A percentile compares a stretch with the other conserved stretches of the same genome.
Conservation (phyloP, 1,140 invertebrate genomes). For the Varroa destructor region DNA sequence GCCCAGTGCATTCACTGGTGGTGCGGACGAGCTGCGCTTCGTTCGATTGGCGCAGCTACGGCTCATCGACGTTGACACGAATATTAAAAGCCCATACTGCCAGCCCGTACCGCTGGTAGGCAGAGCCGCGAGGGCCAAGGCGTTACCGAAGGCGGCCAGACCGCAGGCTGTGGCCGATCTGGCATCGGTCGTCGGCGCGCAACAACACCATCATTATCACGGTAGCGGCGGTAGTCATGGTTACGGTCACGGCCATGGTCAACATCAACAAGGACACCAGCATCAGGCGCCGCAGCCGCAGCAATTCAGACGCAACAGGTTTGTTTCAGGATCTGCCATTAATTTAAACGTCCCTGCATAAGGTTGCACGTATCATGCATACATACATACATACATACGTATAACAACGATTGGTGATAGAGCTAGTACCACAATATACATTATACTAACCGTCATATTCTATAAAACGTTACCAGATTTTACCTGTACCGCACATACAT, state of each 20-base stretch:
- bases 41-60: constrained; percentile 25
- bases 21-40: constrained; percentile 20
- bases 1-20: neutral
- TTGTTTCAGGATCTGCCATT: neutral
- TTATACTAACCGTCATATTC: neutral
- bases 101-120: neutral
- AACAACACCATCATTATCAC: neutral
- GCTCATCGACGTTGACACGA: constrained; percentile 19
- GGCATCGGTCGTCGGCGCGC: neutral
- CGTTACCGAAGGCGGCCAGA: neutral
- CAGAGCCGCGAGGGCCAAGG: neutral
- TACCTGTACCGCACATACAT: neutral
- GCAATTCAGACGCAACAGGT: constrained; percentile 22
- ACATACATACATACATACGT: too few relatives aligned
- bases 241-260: too few relatives aligned
- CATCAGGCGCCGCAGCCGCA: neutral
- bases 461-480: neutral
- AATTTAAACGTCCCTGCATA: neutral
- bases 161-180: constrained; percentile 21
- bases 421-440: neutral
- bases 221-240: too few relatives aligned
- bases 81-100: constrained; percentile 22
- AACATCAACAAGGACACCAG: too few relatives aligned
- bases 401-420: too few relatives aligned
- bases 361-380: too few relatives aligned